These are phyloP conservation scores for Tapirus indicus DNA, from an alignment of 2,797 vertebrate genomes.

Conservation along the genomic window DNA sequence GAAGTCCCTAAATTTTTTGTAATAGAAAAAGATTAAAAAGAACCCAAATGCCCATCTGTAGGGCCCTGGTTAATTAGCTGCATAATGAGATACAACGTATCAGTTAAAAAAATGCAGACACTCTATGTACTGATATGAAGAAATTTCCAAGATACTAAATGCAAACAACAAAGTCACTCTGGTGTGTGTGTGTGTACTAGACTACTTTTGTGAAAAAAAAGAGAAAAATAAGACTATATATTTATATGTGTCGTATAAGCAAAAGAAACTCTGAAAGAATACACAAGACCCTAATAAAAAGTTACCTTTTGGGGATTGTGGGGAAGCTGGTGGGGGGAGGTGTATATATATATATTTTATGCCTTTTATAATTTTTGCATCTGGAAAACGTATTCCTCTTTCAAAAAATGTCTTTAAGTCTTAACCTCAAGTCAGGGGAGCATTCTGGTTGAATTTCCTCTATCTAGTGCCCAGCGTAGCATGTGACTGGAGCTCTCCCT, in stretches of 20 bases:
- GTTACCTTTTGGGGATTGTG: background rate
- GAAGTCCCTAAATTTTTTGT: background rate
- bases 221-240: constrained; percentile 28
- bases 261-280: constrained; percentile 36
- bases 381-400: constrained; percentile 9
- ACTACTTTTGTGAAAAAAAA: background rate
- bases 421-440: background rate
- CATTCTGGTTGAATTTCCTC: constrained; percentile 24
- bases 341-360: background rate
- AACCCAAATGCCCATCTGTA: background rate
- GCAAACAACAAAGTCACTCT: background rate
- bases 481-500: constrained; percentile 31
- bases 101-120: background rate
- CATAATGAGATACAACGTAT: background rate
- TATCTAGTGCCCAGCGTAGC: background rate
- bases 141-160: background rate
- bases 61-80: background rate
- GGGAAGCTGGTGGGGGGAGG: background rate
- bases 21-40: background rate
- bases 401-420: constrained; percentile 3
- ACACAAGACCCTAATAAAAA: background rate
- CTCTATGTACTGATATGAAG: background rate
- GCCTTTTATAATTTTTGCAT: background rate
- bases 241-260: background rate
- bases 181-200: background rate